Base-by-base conservation (phyloP, 2,113 vertebrate species). In the Mus spicilegus region DNA sequence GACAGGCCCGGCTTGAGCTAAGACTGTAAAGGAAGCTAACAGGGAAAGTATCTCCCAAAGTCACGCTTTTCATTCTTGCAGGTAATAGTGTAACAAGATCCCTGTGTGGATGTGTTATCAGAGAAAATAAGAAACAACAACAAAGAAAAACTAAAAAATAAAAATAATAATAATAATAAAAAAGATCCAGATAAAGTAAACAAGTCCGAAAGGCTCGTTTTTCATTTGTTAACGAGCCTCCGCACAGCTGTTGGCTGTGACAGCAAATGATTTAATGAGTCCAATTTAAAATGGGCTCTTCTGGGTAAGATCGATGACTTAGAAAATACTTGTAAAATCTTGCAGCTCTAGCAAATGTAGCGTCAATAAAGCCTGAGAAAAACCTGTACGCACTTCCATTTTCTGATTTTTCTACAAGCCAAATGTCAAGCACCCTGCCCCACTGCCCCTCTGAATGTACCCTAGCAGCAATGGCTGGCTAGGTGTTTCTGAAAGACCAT, bases 261-360 rank as follows among this genome's bases (percentile, higher is more conserved):
- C 97, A 98, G 96, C 95, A 76, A 96, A 97, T 97, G 96, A 98
- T 98, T 98, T 98, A 98, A 98, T 97, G 98, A 98, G 96, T 94
- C 96, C 96, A 97, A 96, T 98, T 98, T 98, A 97, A 97, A 98
- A 96, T 96, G 91, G 96, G 97, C 95, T 97, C 97, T 96, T 97
- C 97, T 97, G 89, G 78, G 26, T 80, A 96, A 98, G 97, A 98
- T 98, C 96, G 91, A 98, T 97, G 95, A 97, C 95, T 91, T 94
- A 73, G 88, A 96, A 97, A 96, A 97, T 94, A 91, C 95, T 98
- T 95, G 92, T 72, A 95, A 97, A 97, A 90, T 95, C 94, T 96
- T 36, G 73, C 75, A 96, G 81, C 84, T 97, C 75, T 56, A 86
- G 96, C 84, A 95, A 97, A 96, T 61, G 42, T 80, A 95, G 87